A percentile compares a stretch with the other conserved stretches of the same genome.
Evolutionary conservation across 2,888 invertebrate species (phyloP).

Genomic region (Ariolimax columbianus): DNA sequence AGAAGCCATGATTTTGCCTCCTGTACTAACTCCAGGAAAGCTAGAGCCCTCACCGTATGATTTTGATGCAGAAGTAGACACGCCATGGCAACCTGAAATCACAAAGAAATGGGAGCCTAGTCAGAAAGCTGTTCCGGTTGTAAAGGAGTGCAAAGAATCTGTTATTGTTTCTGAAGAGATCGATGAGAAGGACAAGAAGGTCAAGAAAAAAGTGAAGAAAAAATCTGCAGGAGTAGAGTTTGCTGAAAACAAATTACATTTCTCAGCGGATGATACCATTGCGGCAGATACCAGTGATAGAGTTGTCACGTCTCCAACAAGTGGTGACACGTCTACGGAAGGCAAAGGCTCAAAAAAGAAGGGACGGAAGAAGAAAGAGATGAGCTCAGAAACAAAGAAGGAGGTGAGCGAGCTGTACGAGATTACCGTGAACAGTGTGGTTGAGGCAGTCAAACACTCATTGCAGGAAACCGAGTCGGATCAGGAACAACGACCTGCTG

Average conservation of each 20-base stretch:
- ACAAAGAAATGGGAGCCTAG: slow-evolving; percentile 57
- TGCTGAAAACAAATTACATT: neutral
- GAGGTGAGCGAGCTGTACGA: slow-evolving; percentile 53
- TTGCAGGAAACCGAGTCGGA: slow-evolving; percentile 39
- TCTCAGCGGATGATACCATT: neutral
- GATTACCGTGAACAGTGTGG: slow-evolving; percentile 55
- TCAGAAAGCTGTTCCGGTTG: slow-evolving; percentile 21
- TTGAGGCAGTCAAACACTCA: slow-evolving; percentile 52
- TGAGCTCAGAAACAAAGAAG: slow-evolving; percentile 43
- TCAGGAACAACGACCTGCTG: slow-evolving; percentile 6
- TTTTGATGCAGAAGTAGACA: slow-evolving; percentile 48
- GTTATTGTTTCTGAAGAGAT: slow-evolving; percentile 7
- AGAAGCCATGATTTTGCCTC: slow-evolving; percentile 37
- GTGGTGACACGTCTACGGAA: slow-evolving; percentile 13
- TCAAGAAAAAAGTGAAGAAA: slow-evolving; percentile 59
- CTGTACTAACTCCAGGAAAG: slow-evolving; percentile 11
- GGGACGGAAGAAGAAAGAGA: slow-evolving; percentile 53
- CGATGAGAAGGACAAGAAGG: slow-evolving; percentile 54
- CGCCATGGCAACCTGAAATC: slow-evolving; percentile 55
- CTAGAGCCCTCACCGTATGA: slow-evolving; percentile 54
- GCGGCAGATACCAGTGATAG: neutral
- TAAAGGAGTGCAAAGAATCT: slow-evolving; percentile 27
- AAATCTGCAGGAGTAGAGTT: slow-evolving; percentile 27
- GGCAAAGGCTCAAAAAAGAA: slow-evolving; percentile 45
- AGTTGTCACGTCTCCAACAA: neutral